Evolutionary conservation across 2,113 vertebrate species (phyloP), one percentile per base, ranked within the genome.

Genomic region (Amazona guildingii): DNA sequence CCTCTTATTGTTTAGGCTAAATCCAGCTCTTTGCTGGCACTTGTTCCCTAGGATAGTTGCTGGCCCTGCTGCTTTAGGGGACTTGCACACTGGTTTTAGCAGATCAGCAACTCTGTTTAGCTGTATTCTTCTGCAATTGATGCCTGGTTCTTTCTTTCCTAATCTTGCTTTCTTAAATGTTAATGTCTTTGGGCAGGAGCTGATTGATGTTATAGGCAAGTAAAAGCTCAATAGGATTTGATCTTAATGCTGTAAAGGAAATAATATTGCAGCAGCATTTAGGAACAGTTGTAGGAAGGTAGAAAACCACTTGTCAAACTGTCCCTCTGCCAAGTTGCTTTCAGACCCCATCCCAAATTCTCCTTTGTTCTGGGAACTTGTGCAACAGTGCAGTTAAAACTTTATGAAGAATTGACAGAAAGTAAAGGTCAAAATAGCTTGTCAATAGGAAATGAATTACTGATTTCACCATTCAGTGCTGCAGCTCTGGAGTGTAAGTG

Each of bases 1-100:
- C 48, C 88, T 75, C 12, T 33, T 86, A 35, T 17, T 96, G 95
- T 83, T 95, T 83, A 83, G 79, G 89, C 78, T 93, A 64, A 74
- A 39, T 92, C 83, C 82, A 86, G 63, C 44, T 80, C 82, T 43
- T 67, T 70, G 59, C 73, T 93, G 94, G 92, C 87, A 86, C 82
- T 85, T 85, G 78, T 13, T 91, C 61, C 63, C 33, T 43, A 35
- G 84, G 79, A 37, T 89, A 67, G 62, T 83, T 19, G 49, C 28
- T 79, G 74, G 57, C 37, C 66, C 83, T 69, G 29, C 66, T 74
- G 82, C 59, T 31, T 80, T 23, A 33, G 48, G 43, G 68, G 27
- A 66, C 46, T 43, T 70, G 16, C 1, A 3, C 19, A 5, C 37
- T 27, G 17, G 4, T 77, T 52, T n/a, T 68, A 33, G 19, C 19